Conservation (phyloP, 2,888 invertebrate species). For the Lasioglossum pauxillum region DNA sequence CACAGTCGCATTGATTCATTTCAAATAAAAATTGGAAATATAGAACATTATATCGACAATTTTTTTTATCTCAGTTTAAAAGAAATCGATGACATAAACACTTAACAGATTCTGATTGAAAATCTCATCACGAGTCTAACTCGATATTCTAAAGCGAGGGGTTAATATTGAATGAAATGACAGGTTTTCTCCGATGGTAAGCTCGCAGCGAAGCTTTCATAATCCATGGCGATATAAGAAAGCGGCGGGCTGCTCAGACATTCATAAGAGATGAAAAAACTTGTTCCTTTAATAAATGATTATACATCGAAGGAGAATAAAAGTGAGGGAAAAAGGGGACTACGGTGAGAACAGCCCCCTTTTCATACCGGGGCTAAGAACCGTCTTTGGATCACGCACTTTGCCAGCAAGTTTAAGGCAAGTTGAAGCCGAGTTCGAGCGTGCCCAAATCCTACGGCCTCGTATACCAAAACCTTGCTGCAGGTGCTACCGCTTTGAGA, state of each 20-base stretch:
- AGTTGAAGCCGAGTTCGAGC: constrained; percentile 69
- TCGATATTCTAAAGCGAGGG: too few relatives aligned
- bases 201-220: not conserved
- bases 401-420: constrained; percentile 68
- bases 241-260: not conserved
- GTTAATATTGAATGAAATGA: not conserved
- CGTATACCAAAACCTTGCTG: constrained; percentile 41
- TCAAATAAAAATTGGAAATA: too few relatives aligned
- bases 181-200: not conserved
- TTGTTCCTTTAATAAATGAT: constrained; percentile 9
- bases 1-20: too few relatives aligned
- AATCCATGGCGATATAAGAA: not conserved
- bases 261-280: constrained; percentile 3
- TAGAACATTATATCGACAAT: too few relatives aligned
- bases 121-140: not conserved
- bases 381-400: constrained; percentile 71
- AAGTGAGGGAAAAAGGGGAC: not conserved
- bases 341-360: constrained; percentile 28
- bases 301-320: not conserved
- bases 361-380: constrained; percentile 59
- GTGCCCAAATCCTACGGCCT: constrained; percentile 38
- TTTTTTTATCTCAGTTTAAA: not conserved
- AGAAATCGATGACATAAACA: not conserved
- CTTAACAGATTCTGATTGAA: not conserved
- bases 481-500: constrained; percentile 70